These are phyloP conservation scores for Platycercus adscitus DNA, from an alignment of 2,113 vertebrate species.

Conservation along the genomic window DNA sequence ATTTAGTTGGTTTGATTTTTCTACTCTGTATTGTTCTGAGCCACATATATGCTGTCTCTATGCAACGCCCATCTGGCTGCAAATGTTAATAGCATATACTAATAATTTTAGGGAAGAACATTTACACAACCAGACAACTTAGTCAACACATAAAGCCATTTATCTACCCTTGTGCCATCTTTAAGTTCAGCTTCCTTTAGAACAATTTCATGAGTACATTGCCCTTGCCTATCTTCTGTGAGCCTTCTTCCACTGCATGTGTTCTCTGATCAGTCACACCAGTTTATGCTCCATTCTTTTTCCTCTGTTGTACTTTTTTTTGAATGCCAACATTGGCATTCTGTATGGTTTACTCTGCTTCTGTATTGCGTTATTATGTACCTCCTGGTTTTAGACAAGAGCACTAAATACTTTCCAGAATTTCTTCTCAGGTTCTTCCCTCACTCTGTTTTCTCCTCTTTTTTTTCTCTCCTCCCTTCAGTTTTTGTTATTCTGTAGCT, in stretches of 20 bases:
- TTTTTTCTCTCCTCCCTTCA: not conserved
- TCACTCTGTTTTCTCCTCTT: not conserved
- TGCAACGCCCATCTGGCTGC: not conserved
- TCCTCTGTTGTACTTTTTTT: not conserved
- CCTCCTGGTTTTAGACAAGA: not conserved
- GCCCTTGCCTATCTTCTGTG: not conserved
- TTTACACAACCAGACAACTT: not conserved
- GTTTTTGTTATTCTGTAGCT: not conserved
- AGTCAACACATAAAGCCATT: not conserved
- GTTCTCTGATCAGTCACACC: not conserved
- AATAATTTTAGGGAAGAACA: not conserved
- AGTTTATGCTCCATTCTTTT: not conserved
- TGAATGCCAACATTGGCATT: not conserved
- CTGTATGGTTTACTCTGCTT: not conserved
- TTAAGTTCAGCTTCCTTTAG: not conserved
- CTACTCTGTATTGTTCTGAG: not conserved
- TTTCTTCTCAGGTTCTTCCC: not conserved
- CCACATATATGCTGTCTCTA: not conserved
- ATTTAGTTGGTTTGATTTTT: not conserved
- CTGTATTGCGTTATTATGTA: not conserved
- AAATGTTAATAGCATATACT: not conserved
- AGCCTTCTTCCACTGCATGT: rapidly evolving
- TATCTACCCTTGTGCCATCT: rapidly evolving
- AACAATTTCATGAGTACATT: not conserved
- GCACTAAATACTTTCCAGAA: not conserved